These are phyloP conservation scores for Vombatus ursinus DNA, from an alignment of 2,113 vertebrate genomes.

Conservation along the genomic window DNA sequence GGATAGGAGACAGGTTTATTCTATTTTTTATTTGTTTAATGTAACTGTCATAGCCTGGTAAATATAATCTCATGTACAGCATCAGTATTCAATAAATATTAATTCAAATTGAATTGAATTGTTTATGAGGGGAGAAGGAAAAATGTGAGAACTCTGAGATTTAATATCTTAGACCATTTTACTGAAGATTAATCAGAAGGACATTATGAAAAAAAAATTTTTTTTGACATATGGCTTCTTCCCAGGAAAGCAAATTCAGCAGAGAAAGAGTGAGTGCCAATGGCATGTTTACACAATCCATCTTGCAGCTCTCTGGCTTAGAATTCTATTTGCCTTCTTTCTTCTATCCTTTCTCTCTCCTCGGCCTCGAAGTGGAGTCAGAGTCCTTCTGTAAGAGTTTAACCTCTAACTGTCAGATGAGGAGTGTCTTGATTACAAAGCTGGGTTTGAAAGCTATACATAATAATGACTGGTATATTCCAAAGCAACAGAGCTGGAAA, in stretches of 20 bases:
- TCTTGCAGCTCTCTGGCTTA: conserved; percentile 50
- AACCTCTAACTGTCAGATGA: conserved; percentile 68
- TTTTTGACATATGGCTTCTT: conserved; percentile 64
- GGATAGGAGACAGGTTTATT: background rate
- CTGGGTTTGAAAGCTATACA: conserved; percentile 71
- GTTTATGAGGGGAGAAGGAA: conserved; percentile 63
- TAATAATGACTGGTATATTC: conserved; percentile 57
- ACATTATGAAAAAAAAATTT: conserved; percentile 70
- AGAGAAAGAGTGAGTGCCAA: conserved; percentile 45
- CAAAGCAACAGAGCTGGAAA: conserved; percentile 61
- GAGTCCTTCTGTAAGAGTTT: conserved; percentile 51
- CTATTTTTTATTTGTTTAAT: conserved; percentile 7
- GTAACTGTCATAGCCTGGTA: background rate
- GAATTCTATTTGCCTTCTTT: conserved; percentile 69
- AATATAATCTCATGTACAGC: conserved; percentile 1
- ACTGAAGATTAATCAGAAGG: conserved; percentile 78
- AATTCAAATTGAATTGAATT: conserved; percentile 74
- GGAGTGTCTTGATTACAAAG: conserved; percentile 64
- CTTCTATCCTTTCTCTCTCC: conserved; percentile 53
- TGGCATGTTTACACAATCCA: conserved; percentile 68
- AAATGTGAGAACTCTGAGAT: conserved; percentile 66
- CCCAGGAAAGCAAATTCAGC: conserved; percentile 69
- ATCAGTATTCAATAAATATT: conserved; percentile 67
- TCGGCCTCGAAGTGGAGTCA: conserved; percentile 62
- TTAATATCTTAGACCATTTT: conserved; percentile 68